Evolutionary conservation across 2,888 invertebrate genomes (phyloP).

Genomic region (Lypha dubia): DNA sequence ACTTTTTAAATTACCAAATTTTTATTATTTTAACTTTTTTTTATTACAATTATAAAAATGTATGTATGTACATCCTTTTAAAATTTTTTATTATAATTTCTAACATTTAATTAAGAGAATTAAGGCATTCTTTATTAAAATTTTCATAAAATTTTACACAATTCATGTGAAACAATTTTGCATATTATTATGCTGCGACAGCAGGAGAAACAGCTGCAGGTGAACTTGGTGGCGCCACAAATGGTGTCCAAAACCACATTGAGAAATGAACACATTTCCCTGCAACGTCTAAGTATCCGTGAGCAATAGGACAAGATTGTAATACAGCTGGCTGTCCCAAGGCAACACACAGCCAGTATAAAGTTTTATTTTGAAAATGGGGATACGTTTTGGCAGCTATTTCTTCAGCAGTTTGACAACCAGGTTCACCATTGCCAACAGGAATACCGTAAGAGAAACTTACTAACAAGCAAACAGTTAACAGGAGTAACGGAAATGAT

Average conservation of each 20-base stretch:
- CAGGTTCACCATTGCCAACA: slow-evolving; percentile 52
- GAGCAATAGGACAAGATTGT: slow-evolving; percentile 35
- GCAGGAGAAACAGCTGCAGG: slow-evolving; percentile 41
- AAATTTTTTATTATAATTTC: not conserved
- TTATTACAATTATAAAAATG: too few relatives aligned
- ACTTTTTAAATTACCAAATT: too few relatives aligned
- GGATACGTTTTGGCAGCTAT: slow-evolving; percentile 53
- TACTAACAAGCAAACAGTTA: not conserved
- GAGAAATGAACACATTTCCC: slow-evolving; percentile 74
- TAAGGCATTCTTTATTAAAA: slow-evolving; percentile 12
- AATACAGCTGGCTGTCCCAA: slow-evolving; percentile 49
- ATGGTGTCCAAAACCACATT: slow-evolving; percentile 76
- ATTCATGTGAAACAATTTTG: not conserved
- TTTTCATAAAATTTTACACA: not conserved
- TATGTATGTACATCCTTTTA: too few relatives aligned
- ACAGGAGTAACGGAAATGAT: not conserved
- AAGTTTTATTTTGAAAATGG: slow-evolving; percentile 54
- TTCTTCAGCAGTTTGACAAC: slow-evolving; percentile 60
- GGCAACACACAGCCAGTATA: slow-evolving; percentile 57
- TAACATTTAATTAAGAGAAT: too few relatives aligned
- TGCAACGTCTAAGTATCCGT: slow-evolving; percentile 73
- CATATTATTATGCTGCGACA: not conserved
- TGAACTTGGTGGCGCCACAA: slow-evolving; percentile 76
- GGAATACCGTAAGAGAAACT: slow-evolving; percentile 11
- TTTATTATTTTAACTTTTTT: too few relatives aligned